Percentiles rank a stretch among this genome's conserved stretches.
phyloP scores from a whole-genome alignment of 1,140 invertebrate species.

The Nautilus pompilius region DNA sequence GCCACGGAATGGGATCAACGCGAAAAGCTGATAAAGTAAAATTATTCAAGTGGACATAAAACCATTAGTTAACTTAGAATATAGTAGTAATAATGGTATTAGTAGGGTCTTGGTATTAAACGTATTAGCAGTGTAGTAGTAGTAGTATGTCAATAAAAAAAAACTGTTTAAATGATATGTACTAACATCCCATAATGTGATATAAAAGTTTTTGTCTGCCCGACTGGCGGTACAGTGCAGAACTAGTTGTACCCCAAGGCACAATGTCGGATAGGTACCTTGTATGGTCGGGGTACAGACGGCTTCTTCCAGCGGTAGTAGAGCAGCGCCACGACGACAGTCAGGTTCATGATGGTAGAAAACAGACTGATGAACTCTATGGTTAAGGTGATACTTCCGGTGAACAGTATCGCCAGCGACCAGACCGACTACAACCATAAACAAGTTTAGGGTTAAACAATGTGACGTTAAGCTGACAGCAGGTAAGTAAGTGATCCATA shows the following conservation, averaged over 20 bases:
- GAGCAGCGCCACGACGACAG: constrained; percentile 82
- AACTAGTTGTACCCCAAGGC: neutral
- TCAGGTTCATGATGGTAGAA: constrained; percentile 72
- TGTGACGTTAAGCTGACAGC: no score
- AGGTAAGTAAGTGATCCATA: no score
- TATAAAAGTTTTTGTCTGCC: neutral
- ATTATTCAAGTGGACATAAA: no score
- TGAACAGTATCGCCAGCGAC: constrained; percentile 26
- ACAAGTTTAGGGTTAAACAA: neutral
- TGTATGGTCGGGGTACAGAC: constrained; percentile 83
- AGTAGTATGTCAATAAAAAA: neutral
- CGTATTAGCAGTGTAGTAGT: neutral
- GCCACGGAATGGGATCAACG: no score
- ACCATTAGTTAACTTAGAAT: no score
- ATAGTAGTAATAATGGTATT: neutral
- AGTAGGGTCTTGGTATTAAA: neutral
- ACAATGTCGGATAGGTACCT: constrained; percentile 61
- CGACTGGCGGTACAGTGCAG: neutral
- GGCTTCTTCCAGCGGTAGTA: constrained; percentile 87
- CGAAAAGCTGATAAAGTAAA: no score
- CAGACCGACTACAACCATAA: constrained; percentile 10
- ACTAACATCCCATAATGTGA: neutral
- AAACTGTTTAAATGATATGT: neutral
- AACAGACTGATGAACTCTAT: constrained; percentile 34
- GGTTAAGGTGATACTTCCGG: constrained; percentile 28